These are phyloP conservation scores for Eristalis pertinax DNA, from an alignment of 2,888 invertebrate species.

Conservation along the genomic window DNA sequence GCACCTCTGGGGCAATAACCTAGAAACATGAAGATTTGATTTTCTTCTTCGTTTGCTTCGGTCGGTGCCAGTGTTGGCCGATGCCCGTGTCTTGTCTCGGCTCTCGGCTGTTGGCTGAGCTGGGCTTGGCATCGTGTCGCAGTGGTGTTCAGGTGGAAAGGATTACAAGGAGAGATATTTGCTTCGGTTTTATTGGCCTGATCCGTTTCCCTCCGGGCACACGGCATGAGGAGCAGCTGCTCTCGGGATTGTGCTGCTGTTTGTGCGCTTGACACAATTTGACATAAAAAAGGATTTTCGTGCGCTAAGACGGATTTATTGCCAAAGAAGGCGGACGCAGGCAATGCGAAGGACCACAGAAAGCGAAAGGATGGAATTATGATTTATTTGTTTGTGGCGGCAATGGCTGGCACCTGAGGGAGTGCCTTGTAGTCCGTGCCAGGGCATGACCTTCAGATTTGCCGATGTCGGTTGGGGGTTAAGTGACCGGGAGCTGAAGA, in stretches of 20 bases:
- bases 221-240: slow-evolving; percentile 2
- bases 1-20: slow-evolving; percentile 70
- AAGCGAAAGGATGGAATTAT: slow-evolving; percentile 55
- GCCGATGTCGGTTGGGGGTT: not conserved
- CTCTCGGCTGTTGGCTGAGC: not conserved
- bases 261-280: slow-evolving; percentile 37
- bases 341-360: slow-evolving; percentile 34
- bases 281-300: slow-evolving; percentile 12
- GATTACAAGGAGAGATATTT: slow-evolving; percentile 62
- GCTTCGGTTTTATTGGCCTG: not conserved
- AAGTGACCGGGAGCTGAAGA: slow-evolving; percentile 17
- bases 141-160: slow-evolving; percentile 54
- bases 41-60: slow-evolving; percentile 1
- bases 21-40: slow-evolving; percentile 62
- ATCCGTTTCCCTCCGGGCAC: not conserved
- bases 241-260: not conserved
- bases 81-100: slow-evolving; percentile 5
- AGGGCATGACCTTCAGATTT: slow-evolving; percentile 41
- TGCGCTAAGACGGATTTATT: slow-evolving; percentile 10
- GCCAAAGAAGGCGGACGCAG: not conserved
- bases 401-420: not conserved
- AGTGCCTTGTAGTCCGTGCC: slow-evolving; percentile 3
- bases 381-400: slow-evolving; percentile 25
- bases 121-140: slow-evolving; percentile 17
- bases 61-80: not conserved